Evolutionary conservation across 2,113 vertebrate genomes (phyloP).

Genomic region (Spea multiplicata): DNA sequence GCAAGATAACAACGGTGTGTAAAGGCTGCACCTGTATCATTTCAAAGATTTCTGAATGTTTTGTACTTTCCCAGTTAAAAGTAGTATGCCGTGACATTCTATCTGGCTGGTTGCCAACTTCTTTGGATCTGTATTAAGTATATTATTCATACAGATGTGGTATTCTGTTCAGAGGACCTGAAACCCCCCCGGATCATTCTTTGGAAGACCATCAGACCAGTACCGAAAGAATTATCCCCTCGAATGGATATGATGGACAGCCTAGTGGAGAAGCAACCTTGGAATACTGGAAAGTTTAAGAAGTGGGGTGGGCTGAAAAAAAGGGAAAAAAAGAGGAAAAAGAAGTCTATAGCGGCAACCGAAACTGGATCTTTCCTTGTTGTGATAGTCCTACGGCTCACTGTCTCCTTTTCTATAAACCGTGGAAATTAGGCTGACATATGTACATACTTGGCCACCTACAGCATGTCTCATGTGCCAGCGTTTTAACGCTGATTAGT

Average conservation of each 20-base stretch:
- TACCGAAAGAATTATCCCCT: not conserved
- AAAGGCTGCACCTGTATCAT: not conserved
- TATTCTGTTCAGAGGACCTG: not conserved
- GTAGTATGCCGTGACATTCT: not conserved
- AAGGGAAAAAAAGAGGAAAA: too few species aligned
- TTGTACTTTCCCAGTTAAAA: constrained; percentile 7
- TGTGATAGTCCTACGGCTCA: not conserved
- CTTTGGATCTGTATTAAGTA: not conserved
- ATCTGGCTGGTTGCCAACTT: not conserved
- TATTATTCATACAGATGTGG: not conserved
- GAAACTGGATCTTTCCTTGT: too few species aligned
- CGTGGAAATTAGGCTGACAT: not conserved
- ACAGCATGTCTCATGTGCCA: not conserved
- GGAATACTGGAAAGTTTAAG: too few species aligned
- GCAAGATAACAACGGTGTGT: not conserved
- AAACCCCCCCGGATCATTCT: not conserved
- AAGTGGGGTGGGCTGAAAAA: too few species aligned
- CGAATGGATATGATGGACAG: too few species aligned
- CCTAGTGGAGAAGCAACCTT: too few species aligned
- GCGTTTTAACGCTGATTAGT: not conserved
- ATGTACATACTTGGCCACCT: constrained; percentile 18
- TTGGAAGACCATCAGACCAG: not conserved
- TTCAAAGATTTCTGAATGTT: not conserved
- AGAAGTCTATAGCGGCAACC: too few species aligned
- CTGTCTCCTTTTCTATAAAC: not conserved